phyloP scores from a whole-genome alignment of 2,888 invertebrate species.

The Ophioninae sp. region DNA sequence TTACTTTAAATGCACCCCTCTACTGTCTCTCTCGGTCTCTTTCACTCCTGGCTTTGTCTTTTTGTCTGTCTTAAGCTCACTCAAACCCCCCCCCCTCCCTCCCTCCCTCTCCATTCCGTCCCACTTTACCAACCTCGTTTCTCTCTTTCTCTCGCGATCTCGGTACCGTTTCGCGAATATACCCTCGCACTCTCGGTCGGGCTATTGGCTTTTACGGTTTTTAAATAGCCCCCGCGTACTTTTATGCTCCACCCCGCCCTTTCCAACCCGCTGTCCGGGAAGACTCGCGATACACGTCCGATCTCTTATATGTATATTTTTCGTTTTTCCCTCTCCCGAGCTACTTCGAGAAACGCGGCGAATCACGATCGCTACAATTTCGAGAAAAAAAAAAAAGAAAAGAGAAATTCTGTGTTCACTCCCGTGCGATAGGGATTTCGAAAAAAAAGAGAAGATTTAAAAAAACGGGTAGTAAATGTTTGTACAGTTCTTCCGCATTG shows the following conservation, averaged over 20 bases:
- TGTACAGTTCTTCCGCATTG: conserved; percentile 18
- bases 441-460: conserved; percentile 12
- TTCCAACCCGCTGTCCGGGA: conserved; percentile 48
- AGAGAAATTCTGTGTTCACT: background rate
- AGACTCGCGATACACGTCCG: conserved; percentile 32
- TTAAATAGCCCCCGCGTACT: conserved; percentile 75
- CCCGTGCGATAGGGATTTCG: background rate
- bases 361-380: conserved; percentile 45
- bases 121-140: conserved; percentile 7
- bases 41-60: conserved; percentile 49
- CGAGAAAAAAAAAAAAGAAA: no score
- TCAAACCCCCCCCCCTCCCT: conserved; percentile 9
- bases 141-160: conserved; percentile 7
- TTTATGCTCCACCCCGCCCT: conserved; percentile 65
- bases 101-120: background rate
- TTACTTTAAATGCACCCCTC: conserved; percentile 73
- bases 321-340: background rate
- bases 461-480: conserved; percentile 19
- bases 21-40: conserved; percentile 54
- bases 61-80: conserved; percentile 30
- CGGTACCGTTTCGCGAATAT: conserved; percentile 55
- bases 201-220: conserved; percentile 80
- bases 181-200: conserved; percentile 57
- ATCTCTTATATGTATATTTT: conserved; percentile 32
- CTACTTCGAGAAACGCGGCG: no score